Evolutionary conservation across 2,113 vertebrate genomes (phyloP), one percentile per base, ranked within the genome.

Genomic region (Lepus timidus): DNA sequence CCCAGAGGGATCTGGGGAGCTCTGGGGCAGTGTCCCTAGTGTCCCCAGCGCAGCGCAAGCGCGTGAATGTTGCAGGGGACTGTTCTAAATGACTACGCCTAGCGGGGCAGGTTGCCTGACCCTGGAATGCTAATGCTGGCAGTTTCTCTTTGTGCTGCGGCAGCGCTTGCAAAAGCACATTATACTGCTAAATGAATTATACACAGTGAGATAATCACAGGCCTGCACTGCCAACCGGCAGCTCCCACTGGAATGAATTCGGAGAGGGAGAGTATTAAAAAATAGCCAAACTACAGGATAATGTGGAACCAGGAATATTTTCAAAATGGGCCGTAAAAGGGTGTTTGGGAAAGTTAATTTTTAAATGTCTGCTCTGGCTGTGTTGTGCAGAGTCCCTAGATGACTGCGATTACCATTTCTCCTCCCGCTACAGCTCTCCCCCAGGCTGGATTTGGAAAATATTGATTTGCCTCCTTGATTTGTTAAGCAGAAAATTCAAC

Each of bases 111-210:
- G 58, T 44, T 89, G 80, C 27, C 0, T 67, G 88, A 74, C 93
- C 73, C 22, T 27, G 58, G 61, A 94, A 86, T 76, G 86, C 79
- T 83, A 75, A 94, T 71, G 36, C 20, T 85, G 91, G 79, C 91
- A 86, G 68, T 61, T 88, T 89, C 33, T 75, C 51, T 88, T 73
- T 55, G n/a, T 90, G 90, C 67, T 95, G 58, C 2, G 0, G 58
- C 70, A 71, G 74, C 70, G 36, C 16, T 82, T 85, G 74, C 13
- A 89, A 73, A 95, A 95, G 68, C 89, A 81, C 51, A 91, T 96
- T 93, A 58, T 91, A 44, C 85, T 95, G 94, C 90, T 95, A 91
- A 97, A 83, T 94, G 88, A 90, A 94, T 96, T 93, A 95, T 27
- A 73, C 61, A 67, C 82, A 88, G 94, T 91, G 96, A 97, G 94